These are phyloP conservation scores for Ephestia elutella DNA, from an alignment of 1,140 invertebrate genomes.

Conservation along the genomic window DNA sequence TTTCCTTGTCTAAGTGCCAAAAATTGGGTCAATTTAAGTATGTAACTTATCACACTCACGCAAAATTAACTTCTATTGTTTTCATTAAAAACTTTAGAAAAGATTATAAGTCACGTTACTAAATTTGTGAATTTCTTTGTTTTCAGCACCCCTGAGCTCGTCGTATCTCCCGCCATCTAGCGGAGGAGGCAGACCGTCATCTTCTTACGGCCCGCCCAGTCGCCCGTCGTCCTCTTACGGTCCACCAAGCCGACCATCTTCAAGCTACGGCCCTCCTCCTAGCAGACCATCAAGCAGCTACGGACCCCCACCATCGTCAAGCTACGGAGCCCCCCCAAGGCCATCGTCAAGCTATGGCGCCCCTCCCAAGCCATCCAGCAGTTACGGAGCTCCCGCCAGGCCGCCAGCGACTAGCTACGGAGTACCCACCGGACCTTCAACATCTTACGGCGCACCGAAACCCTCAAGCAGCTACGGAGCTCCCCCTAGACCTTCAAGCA, in stretches of 20 bases:
- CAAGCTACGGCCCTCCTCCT: slow-evolving; percentile 61
- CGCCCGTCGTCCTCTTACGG: slow-evolving; percentile 44
- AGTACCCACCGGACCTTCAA: slow-evolving; percentile 62
- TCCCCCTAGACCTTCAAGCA: slow-evolving; percentile 21
- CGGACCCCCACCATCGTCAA: slow-evolving; percentile 49
- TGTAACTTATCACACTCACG: too few relatives aligned
- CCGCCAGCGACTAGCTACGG: slow-evolving; percentile 67
- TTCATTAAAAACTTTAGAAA: too few relatives aligned
- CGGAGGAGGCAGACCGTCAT: slow-evolving; percentile 53
- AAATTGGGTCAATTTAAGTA: too few relatives aligned
- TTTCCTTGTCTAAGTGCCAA: too few relatives aligned
- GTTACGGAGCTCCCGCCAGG: slow-evolving; percentile 70
- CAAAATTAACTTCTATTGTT: too few relatives aligned
- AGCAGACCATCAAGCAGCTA: slow-evolving; percentile 49
- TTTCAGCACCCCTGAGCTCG: slow-evolving; percentile 58
- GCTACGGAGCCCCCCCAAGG: slow-evolving; percentile 57
- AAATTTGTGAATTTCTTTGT: slow-evolving; percentile 17
- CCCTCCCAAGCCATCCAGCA: slow-evolving; percentile 50
- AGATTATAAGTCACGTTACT: too few relatives aligned
- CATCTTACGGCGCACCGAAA: slow-evolving; percentile 48
- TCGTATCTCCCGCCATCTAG: slow-evolving; percentile 68
- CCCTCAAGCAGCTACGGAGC: slow-evolving; percentile 56
- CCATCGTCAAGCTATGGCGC: slow-evolving; percentile 60
- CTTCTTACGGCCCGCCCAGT: slow-evolving; percentile 53
- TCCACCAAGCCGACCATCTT: slow-evolving; percentile 43